Base-by-base conservation (phyloP, 2,888 invertebrate genomes). In the Mellilla xanthometata region DNA sequence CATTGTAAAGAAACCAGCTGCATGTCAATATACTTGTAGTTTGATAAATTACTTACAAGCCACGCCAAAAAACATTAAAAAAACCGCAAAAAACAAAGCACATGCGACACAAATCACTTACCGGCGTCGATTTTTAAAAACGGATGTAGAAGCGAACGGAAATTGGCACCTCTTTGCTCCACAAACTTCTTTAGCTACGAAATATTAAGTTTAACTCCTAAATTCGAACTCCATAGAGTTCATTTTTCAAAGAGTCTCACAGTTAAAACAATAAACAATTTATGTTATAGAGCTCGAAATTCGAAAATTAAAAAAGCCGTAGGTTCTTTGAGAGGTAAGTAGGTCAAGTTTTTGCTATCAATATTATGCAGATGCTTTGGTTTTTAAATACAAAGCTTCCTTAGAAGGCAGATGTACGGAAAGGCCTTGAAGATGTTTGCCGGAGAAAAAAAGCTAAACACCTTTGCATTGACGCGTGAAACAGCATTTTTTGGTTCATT, bases 321-420 rank as follows among this genome's bases (percentile, higher is more conserved):
- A 49, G 46, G 56, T 62, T 59, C 60, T 56, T 52, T 56, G 32
- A n/a, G 48, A 52, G 49, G 46, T 54, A 54, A 42, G 49, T 58
- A 85, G 89, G 89, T 89, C 86, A 87, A 76, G 62, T 89, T 89
- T 89, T 89, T 88, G 81, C 81, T 81, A 83, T 79, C 72, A 80
- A 78, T 83, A 77, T 77, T 87, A 89, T 89, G 88, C 87, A 89
- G 87, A 89, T 89, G 88, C 71, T 69, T 61, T 27, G 12, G n/a
- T n/a, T n/a, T 42, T 58, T 76, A 72, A 81, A 83, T 81, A 78
- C 74, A 75, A 55, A 41, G 45, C 68, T 70, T 77, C 78, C 72
- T 73, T 72, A 81, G 72, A 68, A 46, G 76, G 86, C 89, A 89
- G 89, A 86, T 89, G 89, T 68, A 76, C 60, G 60, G 59, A 40